Conservation (phyloP, 2,888 invertebrate species). For the Muscina levida region DNA sequence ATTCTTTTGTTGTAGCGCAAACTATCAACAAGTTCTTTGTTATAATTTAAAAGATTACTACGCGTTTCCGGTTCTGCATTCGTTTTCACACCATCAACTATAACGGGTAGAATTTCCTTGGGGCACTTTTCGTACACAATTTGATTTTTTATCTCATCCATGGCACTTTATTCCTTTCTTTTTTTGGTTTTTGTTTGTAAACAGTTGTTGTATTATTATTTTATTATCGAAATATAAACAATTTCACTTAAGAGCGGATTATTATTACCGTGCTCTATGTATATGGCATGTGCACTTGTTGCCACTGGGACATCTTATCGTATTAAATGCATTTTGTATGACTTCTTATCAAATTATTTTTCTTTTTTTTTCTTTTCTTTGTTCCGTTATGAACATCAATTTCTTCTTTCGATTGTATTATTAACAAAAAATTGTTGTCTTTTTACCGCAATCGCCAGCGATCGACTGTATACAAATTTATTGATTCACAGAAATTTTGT, state of each 20-base stretch:
- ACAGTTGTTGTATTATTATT: too few relatives aligned
- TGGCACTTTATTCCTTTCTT: constrained; percentile 5
- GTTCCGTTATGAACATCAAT: too few relatives aligned
- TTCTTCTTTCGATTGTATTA: constrained; percentile 10
- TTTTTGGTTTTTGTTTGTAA: too few relatives aligned
- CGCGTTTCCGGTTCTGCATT: constrained; percentile 11
- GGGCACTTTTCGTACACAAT: constrained; percentile 42
- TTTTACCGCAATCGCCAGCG: constrained; percentile 44
- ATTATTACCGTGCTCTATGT: too few relatives aligned
- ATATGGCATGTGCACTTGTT: too few relatives aligned
- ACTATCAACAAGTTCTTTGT: constrained; percentile 70
- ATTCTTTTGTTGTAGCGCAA: constrained; percentile 66
- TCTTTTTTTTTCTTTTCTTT: constrained; percentile 25
- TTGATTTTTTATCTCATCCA: constrained; percentile 35
- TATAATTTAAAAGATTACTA: constrained; percentile 15
- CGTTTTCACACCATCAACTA: constrained; percentile 18
- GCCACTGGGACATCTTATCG: not conserved
- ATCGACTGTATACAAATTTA: constrained; percentile 59
- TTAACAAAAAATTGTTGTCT: constrained; percentile 27
- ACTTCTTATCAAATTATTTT: constrained; percentile 27
- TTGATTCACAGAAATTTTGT: constrained; percentile 58
- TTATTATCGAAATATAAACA: too few relatives aligned
- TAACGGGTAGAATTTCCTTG: constrained; percentile 22
- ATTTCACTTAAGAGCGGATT: too few relatives aligned
- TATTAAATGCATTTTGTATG: constrained; percentile 22